Base-by-base conservation (phyloP, 2,888 invertebrate species). In the Beris chalybata region DNA sequence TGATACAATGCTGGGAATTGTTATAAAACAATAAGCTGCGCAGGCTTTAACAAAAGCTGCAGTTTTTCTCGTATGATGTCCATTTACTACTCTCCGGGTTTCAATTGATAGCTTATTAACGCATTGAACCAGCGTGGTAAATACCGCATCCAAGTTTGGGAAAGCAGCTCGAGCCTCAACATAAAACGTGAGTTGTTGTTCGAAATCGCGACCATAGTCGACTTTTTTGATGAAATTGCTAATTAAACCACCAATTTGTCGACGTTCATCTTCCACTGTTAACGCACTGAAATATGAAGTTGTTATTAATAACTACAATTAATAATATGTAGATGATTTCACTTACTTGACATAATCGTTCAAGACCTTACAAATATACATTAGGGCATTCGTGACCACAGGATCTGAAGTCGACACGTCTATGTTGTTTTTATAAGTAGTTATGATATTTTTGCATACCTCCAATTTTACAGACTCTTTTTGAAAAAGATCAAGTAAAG, bases 1-100 rank as follows among this genome's bases (percentile, higher is more conserved):
- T 68, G 91, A 90, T 73, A 85, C 87, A 76, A 98, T 87, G 12
- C 97, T 97, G n/a, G 98, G 98, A 77, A 96, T 92, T 7, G 97
- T 97, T 70, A 98, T 96, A 81, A 91, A 97, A 79, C 92, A 91
- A 82, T 93, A 98, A 0, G 98, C 97, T 53, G 93, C 90, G 82
- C 97, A 97, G 3, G 97, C 97, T 75, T 93, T 88, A 38, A 93
- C 91, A 83, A 96, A 92, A 73, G 93, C 89, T 12, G 89, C 88
- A 3, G 93, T 93, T 79, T 91, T 91, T 69, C 88, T 84, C 0
- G 90, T 89, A 74, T 92, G 92, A 74, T 88, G 86, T 4, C 90
- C 90, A 71, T 87, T 86, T 4, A 91, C 87, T 66, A 90, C 86
- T 74, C 83, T 85, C 47, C 85, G 82, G 12, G 85, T 89, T 75